phyloP scores from a whole-genome alignment of 2,797 vertebrate genomes.

The Podarcis siculus region DNA sequence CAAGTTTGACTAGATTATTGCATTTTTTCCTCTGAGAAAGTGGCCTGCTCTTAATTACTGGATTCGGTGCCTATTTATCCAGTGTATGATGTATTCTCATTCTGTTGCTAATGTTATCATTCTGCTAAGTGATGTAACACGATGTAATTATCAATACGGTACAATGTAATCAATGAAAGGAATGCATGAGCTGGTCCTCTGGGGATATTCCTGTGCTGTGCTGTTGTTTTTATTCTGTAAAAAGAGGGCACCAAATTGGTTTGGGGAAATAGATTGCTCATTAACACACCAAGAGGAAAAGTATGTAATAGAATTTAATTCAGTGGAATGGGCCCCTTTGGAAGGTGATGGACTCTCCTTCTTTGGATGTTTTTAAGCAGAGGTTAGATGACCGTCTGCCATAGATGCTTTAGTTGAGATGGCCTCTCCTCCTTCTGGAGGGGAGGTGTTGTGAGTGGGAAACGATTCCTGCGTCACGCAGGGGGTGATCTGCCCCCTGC shows the following conservation, averaged over 20 bases:
- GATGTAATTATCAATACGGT: conserved; percentile 9
- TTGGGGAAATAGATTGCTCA: neutral
- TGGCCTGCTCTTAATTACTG: neutral
- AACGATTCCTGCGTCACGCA: too few relatives aligned
- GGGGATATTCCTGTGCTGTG: neutral
- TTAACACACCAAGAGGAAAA: neutral
- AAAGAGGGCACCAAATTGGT: neutral
- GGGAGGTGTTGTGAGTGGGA: too few relatives aligned
- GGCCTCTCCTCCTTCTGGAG: too few relatives aligned
- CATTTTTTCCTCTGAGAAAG: neutral
- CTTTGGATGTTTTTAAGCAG: too few relatives aligned
- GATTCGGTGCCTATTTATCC: neutral
- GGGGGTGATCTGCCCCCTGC: too few relatives aligned
- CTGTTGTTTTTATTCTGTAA: neutral
- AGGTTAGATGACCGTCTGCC: too few relatives aligned
- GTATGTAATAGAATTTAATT: neutral
- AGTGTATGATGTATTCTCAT: neutral
- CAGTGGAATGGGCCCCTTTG: neutral
- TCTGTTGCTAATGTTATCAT: neutral
- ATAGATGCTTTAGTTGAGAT: too few relatives aligned
- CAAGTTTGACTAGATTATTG: neutral
- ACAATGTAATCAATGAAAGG: neutral
- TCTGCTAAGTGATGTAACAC: neutral
- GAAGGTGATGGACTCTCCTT: too few relatives aligned
- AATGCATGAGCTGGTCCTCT: neutral